These are phyloP conservation scores for Rhineura floridana DNA, from an alignment of 2,113 vertebrate genomes.

Conservation along the genomic window DNA sequence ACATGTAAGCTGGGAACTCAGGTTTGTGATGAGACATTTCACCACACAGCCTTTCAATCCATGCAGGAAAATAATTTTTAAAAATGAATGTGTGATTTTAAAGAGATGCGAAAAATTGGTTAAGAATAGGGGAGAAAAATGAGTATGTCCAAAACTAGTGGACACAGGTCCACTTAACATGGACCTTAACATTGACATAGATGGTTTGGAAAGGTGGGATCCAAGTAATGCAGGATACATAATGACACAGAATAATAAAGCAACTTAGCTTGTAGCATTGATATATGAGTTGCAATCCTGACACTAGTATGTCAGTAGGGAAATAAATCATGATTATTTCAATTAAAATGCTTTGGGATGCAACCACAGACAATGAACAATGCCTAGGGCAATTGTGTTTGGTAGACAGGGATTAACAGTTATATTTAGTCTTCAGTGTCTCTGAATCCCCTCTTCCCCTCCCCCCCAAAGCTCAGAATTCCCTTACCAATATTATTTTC, in stretches of 20 bases:
- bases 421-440: neutral
- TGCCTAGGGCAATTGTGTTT: constrained; percentile 17
- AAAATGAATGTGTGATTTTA: neutral
- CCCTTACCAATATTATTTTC: constrained; percentile 1
- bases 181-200: constrained; percentile 34
- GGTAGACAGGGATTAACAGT: neutral
- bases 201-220: constrained; percentile 45
- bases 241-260: constrained; percentile 33
- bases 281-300: constrained; percentile 39
- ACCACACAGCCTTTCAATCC: neutral
- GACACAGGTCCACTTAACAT: constrained; percentile 46
- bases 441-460: constrained; percentile 14
- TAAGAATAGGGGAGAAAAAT: constrained; percentile 34
- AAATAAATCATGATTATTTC: constrained; percentile 25
- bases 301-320: constrained; percentile 51
- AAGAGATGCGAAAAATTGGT: neutral
- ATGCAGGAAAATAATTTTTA: neutral
- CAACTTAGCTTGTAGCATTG: neutral
- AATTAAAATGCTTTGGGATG: constrained; percentile 42
- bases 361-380: constrained; percentile 29
- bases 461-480: no score
- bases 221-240: constrained; percentile 51
- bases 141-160: constrained; percentile 35
- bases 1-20: neutral
- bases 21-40: no score